Evolutionary conservation across 2,888 invertebrate genomes (phyloP), one percentile per base, ranked within the genome.

Genomic region (Amblyjoppa fuscipennis): DNA sequence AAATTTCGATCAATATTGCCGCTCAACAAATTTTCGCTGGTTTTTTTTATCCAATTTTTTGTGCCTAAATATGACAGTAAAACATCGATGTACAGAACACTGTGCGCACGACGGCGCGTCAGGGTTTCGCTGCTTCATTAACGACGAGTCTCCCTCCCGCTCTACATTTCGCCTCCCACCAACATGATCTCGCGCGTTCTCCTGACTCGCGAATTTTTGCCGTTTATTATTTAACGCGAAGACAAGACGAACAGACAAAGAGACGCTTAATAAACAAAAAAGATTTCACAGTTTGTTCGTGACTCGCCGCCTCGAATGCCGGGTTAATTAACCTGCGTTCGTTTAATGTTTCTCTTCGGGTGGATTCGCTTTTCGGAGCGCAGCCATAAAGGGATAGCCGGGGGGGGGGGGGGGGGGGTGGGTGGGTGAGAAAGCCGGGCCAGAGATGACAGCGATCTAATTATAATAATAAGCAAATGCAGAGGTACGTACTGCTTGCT

Each of bases 401-500:
- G 20, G 20, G 20, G 20, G 20, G 20, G 20, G 20, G 20, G 20
- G 20, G n/a, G n/a, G n/a, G n/a, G n/a, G n/a, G 20, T 45, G 61
- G 5, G 34, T 34, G 7, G 13, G n/a, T 11, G 56, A 4, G 31
- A 28, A 34, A 61, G 41, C 16, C 13, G 13, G 59, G 16, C 45
- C 13, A 45, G 59, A 41, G 73, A 45, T 13, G 41, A 25, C 56
- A 11, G 73, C 16, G 34, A 53, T 51, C 38, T 41, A 77, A 77
- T 69, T 69, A 77, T 69, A 68, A 56, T 77, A 77, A 69, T 69
- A 59, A 41, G 41, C n/a, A 56, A 45, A 13, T 45, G 45, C 20
- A 56, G 53, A 53, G 56, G 3, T 11, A 59, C 20, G 3, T 16
- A 45, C 56, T 3, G 25, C 6, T 28, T 66, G 77, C 53, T 77